Evolutionary conservation across 2,888 invertebrate genomes (phyloP).

Genomic region (Amphipyra tragopoginis): DNA sequence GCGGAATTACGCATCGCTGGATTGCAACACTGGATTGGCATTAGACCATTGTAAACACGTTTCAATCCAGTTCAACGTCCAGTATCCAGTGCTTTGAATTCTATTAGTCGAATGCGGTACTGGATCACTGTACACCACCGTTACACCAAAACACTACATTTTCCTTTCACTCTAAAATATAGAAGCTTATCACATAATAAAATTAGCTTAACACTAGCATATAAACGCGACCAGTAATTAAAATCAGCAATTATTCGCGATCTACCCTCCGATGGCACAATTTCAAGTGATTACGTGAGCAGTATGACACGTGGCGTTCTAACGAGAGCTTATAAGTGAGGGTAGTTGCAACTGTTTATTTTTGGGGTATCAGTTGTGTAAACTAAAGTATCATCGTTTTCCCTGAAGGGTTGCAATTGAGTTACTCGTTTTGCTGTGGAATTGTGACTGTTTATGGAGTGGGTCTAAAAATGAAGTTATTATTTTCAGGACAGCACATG

Average conservation of each 20-base stretch:
- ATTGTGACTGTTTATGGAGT: conserved; percentile 33
- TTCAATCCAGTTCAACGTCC: too few relatives aligned
- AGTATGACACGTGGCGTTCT: conserved; percentile 41
- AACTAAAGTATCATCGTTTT: conserved; percentile 48
- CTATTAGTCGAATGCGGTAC: too few relatives aligned
- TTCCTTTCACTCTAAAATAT: not conserved
- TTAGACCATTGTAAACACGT: too few relatives aligned
- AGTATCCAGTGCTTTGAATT: too few relatives aligned
- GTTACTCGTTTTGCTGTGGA: conserved; percentile 15
- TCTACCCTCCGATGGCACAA: conserved; percentile 28
- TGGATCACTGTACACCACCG: too few relatives aligned
- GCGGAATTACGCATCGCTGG: too few relatives aligned
- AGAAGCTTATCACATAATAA: not conserved
- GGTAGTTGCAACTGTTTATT: conserved; percentile 44
- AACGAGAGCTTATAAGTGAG: conserved; percentile 38
- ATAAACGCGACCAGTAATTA: conserved; percentile 36
- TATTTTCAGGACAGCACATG: not conserved
- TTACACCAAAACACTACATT: too few relatives aligned
- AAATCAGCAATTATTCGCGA: conserved; percentile 45
- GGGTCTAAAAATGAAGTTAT: not conserved
- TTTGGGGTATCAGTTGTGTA: conserved; percentile 48
- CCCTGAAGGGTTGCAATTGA: conserved; percentile 29
- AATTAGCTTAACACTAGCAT: not conserved
- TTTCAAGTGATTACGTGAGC: conserved; percentile 40
- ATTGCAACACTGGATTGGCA: too few relatives aligned